Conservation (phyloP, 1,140 invertebrate species). For the Macrocentrus cingulum region DNA sequence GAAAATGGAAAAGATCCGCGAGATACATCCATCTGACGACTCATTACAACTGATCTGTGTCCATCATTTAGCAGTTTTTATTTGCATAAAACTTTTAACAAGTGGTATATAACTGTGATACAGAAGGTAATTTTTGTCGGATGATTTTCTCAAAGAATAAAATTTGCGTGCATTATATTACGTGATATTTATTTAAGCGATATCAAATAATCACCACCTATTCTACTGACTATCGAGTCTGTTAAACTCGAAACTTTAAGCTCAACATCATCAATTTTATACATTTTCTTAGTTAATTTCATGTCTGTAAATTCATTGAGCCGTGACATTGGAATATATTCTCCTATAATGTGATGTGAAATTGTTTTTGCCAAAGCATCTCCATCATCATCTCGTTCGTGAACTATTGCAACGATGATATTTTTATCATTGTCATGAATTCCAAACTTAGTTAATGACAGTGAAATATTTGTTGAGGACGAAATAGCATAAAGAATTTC, state of each 20-base stretch:
- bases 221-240: constrained; percentile 64
- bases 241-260: constrained; percentile 52
- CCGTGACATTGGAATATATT: constrained; percentile 51
- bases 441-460: constrained; percentile 68
- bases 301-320: constrained; percentile 54
- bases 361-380: constrained; percentile 45
- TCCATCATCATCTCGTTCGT: constrained; percentile 48
- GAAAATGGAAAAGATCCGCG: constrained; percentile 22
- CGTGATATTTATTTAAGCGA: constrained; percentile 36
- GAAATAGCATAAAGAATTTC: constrained; percentile 74
- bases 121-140: constrained; percentile 23
- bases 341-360: constrained; percentile 56
- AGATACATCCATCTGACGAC: constrained; percentile 29
- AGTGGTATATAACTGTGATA: constrained; percentile 36
- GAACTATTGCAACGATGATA: constrained; percentile 63
- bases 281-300: constrained; percentile 59
- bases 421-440: constrained; percentile 61
- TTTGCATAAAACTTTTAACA: constrained; percentile 30
- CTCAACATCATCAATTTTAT: constrained; percentile 62
- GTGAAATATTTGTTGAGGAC: constrained; percentile 68
- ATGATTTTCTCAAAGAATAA: constrained; percentile 26
- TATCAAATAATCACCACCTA: constrained; percentile 61
- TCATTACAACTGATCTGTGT: constrained; percentile 34
- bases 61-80: constrained; percentile 22
- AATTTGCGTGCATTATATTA: constrained; percentile 20